Conservation (phyloP, 2,113 vertebrate genomes). For the Ginglymostoma cirratum region DNA sequence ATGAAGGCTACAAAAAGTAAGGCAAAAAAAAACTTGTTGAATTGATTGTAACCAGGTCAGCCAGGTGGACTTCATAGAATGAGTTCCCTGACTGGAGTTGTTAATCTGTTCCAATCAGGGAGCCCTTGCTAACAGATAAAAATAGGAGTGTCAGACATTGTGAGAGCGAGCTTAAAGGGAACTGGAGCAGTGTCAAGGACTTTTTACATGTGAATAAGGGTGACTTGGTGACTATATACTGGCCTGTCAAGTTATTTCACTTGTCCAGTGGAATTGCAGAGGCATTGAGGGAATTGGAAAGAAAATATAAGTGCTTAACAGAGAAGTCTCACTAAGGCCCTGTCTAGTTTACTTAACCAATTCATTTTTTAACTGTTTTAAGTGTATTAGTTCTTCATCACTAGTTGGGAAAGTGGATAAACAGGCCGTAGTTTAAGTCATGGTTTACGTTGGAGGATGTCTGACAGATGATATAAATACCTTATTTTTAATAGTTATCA, state of each 20-base stretch:
- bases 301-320: not conserved
- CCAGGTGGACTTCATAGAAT: too few species aligned
- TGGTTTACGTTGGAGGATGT: not conserved
- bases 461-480: not conserved
- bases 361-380: not conserved
- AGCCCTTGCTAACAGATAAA: too few species aligned
- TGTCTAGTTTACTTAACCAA: not conserved
- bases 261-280: not conserved
- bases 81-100: too few species aligned
- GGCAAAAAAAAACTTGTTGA: not conserved
- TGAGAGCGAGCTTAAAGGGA: too few species aligned
- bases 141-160: too few species aligned
- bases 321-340: not conserved
- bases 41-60: too few species aligned
- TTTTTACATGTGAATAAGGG: too few species aligned
- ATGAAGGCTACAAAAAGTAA: not conserved
- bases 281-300: not conserved
- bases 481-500: not conserved
- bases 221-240: too few species aligned
- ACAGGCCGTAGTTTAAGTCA: not conserved
- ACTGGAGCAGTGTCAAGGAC: too few species aligned
- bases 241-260: too few species aligned
- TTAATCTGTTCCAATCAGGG: too few species aligned
- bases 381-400: not conserved
- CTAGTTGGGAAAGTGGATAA: not conserved